A percentile compares a stretch with the other conserved stretches of the same genome.
Evolutionary conservation across 2,888 invertebrate species (phyloP).

Genomic region (Hirtodrosophila trivittata): DNA sequence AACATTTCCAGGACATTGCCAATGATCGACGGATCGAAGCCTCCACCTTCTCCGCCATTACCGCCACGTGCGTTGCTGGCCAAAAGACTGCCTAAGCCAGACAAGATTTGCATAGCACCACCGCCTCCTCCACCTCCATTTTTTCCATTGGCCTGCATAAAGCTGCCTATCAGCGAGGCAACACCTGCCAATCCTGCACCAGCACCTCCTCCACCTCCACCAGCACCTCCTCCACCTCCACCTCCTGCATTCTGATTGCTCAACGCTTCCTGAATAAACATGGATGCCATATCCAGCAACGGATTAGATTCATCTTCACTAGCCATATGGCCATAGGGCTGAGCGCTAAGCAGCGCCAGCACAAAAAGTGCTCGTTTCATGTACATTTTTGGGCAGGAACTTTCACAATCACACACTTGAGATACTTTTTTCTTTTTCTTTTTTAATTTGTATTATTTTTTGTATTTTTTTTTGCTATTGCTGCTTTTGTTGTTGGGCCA

Average conservation of each 20-base stretch:
- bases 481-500: conserved; percentile 55
- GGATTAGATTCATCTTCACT: conserved; percentile 86
- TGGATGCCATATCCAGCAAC: conserved; percentile 88
- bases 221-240: conserved; percentile 83
- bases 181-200: conserved; percentile 84
- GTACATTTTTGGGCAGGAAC: conserved; percentile 78
- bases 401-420: conserved; percentile 81
- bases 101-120: conserved; percentile 83
- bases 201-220: conserved; percentile 84
- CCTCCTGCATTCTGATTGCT: conserved; percentile 81
- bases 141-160: conserved; percentile 87
- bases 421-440: conserved; percentile 42
- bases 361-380: conserved; percentile 73
- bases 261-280: conserved; percentile 87
- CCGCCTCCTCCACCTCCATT: conserved; percentile 66
- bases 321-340: conserved; percentile 74
- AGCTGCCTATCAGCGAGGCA: conserved; percentile 87
- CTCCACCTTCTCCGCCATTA: conserved; percentile 81
- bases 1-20: conserved; percentile 86
- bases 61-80: conserved; percentile 80
- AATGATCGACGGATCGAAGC: conserved; percentile 86
- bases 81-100: conserved; percentile 82
- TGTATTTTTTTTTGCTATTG: conserved; percentile 24
- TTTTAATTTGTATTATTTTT: conserved; percentile 15
- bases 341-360: conserved; percentile 75